Evolutionary conservation across 2,797 vertebrate genomes (phyloP), one percentile per base, ranked within the genome.

Genomic region (Syngnathus acus): DNA sequence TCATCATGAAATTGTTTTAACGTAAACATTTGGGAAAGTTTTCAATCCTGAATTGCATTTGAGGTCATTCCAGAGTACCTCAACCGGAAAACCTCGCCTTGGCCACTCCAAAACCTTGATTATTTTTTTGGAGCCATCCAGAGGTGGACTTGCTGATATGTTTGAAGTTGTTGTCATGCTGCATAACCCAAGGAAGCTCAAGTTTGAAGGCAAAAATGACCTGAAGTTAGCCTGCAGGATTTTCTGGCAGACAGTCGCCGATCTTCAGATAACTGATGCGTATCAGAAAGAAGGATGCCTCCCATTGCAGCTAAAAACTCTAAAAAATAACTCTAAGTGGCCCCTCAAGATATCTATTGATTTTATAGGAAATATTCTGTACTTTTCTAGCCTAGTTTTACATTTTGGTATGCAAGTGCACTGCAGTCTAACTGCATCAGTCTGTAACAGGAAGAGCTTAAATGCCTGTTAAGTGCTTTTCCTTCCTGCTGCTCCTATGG

Each of bases 361-460:
- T 16, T 45, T 14, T 3, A 16, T 16, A 45, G 43, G 14, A 16
- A 14, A 45, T 45, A 45, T 45, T 3, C 11, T 45, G 43, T 4
- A 10, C n/a, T 19, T 11, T 53, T 21, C 9, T 10, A 21, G 51
- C n/a, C 9, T 23, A 53, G 50, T 23, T 53, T 53, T 21, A 9
- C 9, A 54, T 26, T 54, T 26, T 54, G 3, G 0, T 9, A 26
- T 16, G 6, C 16, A 57, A 7, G 11, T 17, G 55, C 55, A 57
- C 26, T 57, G 55, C 55, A 57, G 32, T 7, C 32, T 38, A 32
- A 57, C 55, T 37, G 14, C 54, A 57, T 57, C 55, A 65, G 54
- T 63, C 63, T 47, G n/a, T 47, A 45, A 63, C 40, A 43, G 61
- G 39, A 63, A 47, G 40, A 14, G 21, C 61, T 63, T 43, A 63